Base-by-base conservation (phyloP, 2,113 vertebrate species). In the Salvelinus namaycush region DNA sequence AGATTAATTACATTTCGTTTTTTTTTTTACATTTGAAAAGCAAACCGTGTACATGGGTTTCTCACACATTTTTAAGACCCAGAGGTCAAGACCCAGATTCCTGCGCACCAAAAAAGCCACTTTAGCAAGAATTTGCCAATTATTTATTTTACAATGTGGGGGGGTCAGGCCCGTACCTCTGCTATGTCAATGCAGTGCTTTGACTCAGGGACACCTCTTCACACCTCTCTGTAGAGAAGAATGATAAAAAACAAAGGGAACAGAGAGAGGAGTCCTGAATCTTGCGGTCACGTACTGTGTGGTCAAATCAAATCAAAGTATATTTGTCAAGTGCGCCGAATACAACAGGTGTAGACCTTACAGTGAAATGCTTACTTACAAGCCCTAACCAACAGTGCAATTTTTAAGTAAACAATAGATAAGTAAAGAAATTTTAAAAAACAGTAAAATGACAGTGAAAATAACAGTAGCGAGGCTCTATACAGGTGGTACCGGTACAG, bases 61-160 rank as follows among this genome's bases (percentile, higher is more conserved):
- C 89, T 95, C 94, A 93, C 92, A 93, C 94, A 94, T 83, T 90
- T 92, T 90, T 82, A 90, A 90, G 93, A 92, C 93, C 93, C 89
- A 86, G 85, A 93, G 95, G 95, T 97, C 95, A 97, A 97, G 96
- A n/a, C n/a, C n/a, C n/a, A n/a, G n/a, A n/a, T 94, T 93, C 94
- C 93, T 90, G 82, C 79, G 87, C 90, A 92, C 92, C 92, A 94
- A 95, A 96, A 96, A 83, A 92, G 94, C 94, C 93, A 94, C 94
- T 96, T 95, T 95, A 95, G 94, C 93, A 96, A 94, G 95, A 96
- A 95, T 93, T 95, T 88, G 88, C 90, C 91, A 87, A 94, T 95
- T 94, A 97, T 96, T 95, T 96, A 96, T 97, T 94, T 97, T 92
- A 89, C 89, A 89, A 81, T 89, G 87, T 73, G 81, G 91, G 83